Conservation (phyloP, 2,797 vertebrate genomes). For the Smutsia gigantea region DNA sequence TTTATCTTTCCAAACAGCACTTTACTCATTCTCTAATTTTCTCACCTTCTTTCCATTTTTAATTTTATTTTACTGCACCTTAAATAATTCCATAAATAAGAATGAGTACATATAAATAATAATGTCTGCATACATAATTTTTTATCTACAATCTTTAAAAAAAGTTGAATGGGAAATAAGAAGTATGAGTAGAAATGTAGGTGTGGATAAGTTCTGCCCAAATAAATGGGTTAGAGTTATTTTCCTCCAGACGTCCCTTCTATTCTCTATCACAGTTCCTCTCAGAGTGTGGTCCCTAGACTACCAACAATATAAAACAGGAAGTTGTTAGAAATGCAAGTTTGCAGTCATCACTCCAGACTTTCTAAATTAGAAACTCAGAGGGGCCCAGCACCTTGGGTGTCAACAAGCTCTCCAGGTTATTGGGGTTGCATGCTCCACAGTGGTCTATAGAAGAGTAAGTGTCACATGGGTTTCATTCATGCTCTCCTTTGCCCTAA, state of each 20-base stretch:
- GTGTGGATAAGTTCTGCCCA: neutral
- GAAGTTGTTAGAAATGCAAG: neutral
- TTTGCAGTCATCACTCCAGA: neutral
- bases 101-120: neutral
- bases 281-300: neutral
- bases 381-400: neutral
- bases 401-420: neutral
- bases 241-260: neutral
- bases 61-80: neutral
- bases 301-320: neutral
- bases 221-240: neutral
- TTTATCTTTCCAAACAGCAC: constrained; percentile 36
- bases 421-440: neutral
- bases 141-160: neutral
- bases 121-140: neutral
- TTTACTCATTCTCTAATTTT: constrained; percentile 11
- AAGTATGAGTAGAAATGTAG: neutral
- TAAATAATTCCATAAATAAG: constrained; percentile 1
- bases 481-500: neutral
- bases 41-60: neutral
- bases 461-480: neutral
- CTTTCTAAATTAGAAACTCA: neutral
- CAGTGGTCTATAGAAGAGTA: neutral
- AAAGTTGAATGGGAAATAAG: neutral
- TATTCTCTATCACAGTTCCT: neutral